Evolutionary conservation across 1,140 invertebrate genomes (phyloP).

Genomic region (Alviniconcha marisindica): DNA sequence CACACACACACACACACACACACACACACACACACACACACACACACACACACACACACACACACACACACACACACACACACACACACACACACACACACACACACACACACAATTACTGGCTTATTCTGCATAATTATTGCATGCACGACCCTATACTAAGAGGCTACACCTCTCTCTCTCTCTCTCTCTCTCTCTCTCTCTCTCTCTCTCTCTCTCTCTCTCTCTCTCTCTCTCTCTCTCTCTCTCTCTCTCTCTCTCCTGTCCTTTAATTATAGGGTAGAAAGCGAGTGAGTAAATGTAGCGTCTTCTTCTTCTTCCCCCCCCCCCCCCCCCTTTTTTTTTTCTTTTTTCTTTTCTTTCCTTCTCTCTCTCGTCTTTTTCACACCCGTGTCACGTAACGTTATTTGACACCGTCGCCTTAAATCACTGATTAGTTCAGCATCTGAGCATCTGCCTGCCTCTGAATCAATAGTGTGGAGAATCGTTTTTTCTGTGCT

Average conservation of each 20-base stretch:
- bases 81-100: not conserved
- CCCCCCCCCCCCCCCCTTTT: not conserved
- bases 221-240: not conserved
- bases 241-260: conserved; percentile 8
- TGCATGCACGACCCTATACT: not conserved
- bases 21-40: not conserved
- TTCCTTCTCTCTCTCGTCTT: too few species aligned
- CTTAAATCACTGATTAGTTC: too few species aligned
- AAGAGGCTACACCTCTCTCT: not conserved
- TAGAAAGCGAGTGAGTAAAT: too few species aligned
- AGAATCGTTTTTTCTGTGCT: too few species aligned
- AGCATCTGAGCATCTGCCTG: too few species aligned
- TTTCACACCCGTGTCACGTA: not conserved
- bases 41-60: not conserved
- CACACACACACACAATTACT: not conserved
- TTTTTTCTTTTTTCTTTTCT: too few species aligned
- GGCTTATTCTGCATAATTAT: too few species aligned
- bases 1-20: too few species aligned
- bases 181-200: conserved; percentile 2
- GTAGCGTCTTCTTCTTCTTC: not conserved
- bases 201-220: not conserved
- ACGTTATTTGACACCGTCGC: too few species aligned
- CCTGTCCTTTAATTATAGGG: too few species aligned
- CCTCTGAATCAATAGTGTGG: too few species aligned
- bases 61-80: not conserved